Percentiles rank a stretch among this genome's conserved stretches.
Evolutionary conservation across 2,888 invertebrate species (phyloP).

Genomic region (Halocaridina rubra): DNA sequence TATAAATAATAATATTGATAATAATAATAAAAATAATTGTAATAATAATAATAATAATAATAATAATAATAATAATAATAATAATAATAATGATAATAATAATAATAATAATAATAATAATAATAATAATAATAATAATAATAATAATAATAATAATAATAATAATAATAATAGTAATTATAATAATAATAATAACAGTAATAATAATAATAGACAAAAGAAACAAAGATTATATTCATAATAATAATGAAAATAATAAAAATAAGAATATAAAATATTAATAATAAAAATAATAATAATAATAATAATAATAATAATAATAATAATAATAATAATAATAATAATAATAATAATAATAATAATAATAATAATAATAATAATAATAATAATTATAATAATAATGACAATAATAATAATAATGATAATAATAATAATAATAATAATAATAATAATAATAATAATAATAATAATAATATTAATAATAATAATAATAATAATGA

Average conservation of each 20-base stretch:
- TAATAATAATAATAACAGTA: neutral
- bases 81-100: neutral
- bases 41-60: neutral
- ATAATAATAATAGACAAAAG: neutral
- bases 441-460: neutral
- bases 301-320: neutral
- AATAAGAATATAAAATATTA: neutral
- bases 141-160: neutral
- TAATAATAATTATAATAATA: neutral
- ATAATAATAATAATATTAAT: neutral
- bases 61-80: neutral
- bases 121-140: neutral
- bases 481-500: neutral
- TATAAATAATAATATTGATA: neutral
- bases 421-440: neutral
- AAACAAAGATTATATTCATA: neutral
- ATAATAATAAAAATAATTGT: neutral
- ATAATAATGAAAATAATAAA: neutral
- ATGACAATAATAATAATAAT: neutral
- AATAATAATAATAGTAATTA: neutral
- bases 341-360: neutral
- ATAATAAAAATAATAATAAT: neutral
- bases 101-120: neutral
- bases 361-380: neutral
- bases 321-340: neutral